A percentile compares a stretch with the other conserved stretches of the same genome.
phyloP scores from a whole-genome alignment of 1,140 invertebrate genomes.

The Drosophila orena region DNA sequence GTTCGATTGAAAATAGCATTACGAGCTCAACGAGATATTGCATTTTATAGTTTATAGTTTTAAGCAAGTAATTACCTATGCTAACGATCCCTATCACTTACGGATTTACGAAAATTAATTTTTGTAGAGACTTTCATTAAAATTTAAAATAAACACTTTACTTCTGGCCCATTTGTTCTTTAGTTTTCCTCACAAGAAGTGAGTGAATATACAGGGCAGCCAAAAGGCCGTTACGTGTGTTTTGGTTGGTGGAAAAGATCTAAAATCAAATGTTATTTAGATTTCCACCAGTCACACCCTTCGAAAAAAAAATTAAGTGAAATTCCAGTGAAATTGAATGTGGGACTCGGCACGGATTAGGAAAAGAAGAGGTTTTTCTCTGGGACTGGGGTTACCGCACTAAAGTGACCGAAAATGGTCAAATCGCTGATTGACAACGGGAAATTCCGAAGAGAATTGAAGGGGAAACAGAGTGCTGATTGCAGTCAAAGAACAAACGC shows the following conservation, averaged over 20 bases:
- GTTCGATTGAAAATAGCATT: too few relatives aligned
- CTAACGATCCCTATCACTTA: too few relatives aligned
- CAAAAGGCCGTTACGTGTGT: neutral
- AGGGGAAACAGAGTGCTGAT: conserved; percentile 30
- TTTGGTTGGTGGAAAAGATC: conserved; percentile 30
- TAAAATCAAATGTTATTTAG: conserved; percentile 43
- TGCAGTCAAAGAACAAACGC: conserved; percentile 68
- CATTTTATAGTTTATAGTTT: too few relatives aligned
- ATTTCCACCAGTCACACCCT: conserved; percentile 13
- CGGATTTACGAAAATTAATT: too few relatives aligned
- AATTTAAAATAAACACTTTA: too few relatives aligned
- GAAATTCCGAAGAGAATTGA: conserved; percentile 3
- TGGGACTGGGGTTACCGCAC: conserved; percentile 14
- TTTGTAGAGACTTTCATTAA: too few relatives aligned
- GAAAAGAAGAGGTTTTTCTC: neutral
- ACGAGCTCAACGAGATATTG: too few relatives aligned
- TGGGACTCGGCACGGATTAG: conserved; percentile 10
- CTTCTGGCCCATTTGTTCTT: too few relatives aligned
- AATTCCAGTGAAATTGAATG: conserved; percentile 45
- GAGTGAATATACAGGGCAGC: too few relatives aligned
- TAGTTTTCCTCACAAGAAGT: too few relatives aligned
- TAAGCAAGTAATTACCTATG: too few relatives aligned
- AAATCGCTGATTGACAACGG: conserved; percentile 66
- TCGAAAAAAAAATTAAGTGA: conserved; percentile 47
- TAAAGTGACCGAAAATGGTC: conserved; percentile 58